Evolutionary conservation across 2,888 invertebrate species (phyloP).

Genomic region (Limenitis arthemis): DNA sequence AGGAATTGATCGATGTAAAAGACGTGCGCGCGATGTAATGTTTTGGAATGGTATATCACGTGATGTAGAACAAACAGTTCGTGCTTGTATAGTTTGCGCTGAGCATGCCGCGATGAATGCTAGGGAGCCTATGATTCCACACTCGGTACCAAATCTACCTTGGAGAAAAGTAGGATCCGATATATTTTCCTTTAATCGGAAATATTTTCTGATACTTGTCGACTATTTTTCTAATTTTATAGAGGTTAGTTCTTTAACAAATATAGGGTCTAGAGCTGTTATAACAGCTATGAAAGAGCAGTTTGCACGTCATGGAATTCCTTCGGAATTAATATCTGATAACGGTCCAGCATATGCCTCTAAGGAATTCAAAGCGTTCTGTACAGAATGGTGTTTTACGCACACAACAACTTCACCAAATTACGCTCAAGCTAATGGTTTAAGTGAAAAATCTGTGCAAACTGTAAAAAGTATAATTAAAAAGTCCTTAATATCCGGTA

Average conservation of each 20-base stretch:
- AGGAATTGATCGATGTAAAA: slow-evolving; percentile 29
- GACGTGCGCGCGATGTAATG: slow-evolving; percentile 29
- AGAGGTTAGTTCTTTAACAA: slow-evolving; percentile 12
- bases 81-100: slow-evolving; percentile 22
- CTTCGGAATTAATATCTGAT: slow-evolving; percentile 21
- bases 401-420: slow-evolving; percentile 15
- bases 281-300: slow-evolving; percentile 18
- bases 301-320: slow-evolving; percentile 22
- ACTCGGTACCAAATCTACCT: slow-evolving; percentile 12
- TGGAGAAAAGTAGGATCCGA: slow-evolving; percentile 23
- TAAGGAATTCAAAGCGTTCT: slow-evolving; percentile 12
- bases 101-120: slow-evolving; percentile 14
- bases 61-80: slow-evolving; percentile 25
- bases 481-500: slow-evolving; percentile 7
- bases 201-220: slow-evolving; percentile 21
- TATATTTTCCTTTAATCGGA: slow-evolving; percentile 18
- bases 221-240: slow-evolving; percentile 25
- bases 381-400: slow-evolving; percentile 4
- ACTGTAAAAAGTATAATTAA: slow-evolving; percentile 16
- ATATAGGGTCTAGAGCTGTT: slow-evolving; percentile 4
- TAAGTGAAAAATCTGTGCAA: slow-evolving; percentile 17
- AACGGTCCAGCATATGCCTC: slow-evolving; percentile 18
- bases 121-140: slow-evolving; percentile 20
- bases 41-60: slow-evolving; percentile 30
- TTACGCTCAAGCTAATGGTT: slow-evolving; percentile 18